Base-by-base conservation (phyloP, 1,140 invertebrate species). In the Tribolium castaneum region DNA sequence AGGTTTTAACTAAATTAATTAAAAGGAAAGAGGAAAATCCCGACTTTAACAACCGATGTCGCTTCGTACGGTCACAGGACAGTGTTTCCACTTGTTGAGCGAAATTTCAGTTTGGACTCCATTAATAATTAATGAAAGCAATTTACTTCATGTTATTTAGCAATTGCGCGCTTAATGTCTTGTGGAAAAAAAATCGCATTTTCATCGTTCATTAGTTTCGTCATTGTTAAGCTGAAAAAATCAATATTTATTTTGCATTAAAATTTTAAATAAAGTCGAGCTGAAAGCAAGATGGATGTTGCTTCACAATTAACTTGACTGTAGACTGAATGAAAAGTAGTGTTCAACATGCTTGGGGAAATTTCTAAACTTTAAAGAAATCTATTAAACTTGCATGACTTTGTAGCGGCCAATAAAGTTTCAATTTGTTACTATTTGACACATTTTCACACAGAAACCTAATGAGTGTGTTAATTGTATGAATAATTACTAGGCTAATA, bases 51-150 rank as follows among this genome's bases (percentile, higher is more conserved):
- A 39, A 6, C 25, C 25, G 39, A 45, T 45, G 5, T 45, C 9
- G 5, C n/a, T 0, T 45, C n/a, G 19, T 59, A 10, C 19, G n/a
- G 7, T 54, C 19, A 9, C 54, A 59, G 16, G 30, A 25, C 54
- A 25, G 54, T 59, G 5, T 35, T 66, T 66, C 59, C 59, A 66
- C 30, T 66, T 66, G 59, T 66, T 66, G 59, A 66, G 59, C 25
- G 30, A 66, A 66, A 66, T 66, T 66, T 59, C 54, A 25, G 16
- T 59, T 59, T 25, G 54, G 30, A 59, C 14, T 45, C 19, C 59
- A 66, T 66, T 66, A 66, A 66, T 66, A 13, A 35, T 66, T 66
- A 66, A 34, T 66, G 59, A 35, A 14, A 10, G 59, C 30, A 34
- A 66, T 35, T 35, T 14, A 30, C 30, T 35, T 14, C 59, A 9